A percentile compares a stretch with the other conserved stretches of the same genome.
Evolutionary conservation across 2,888 invertebrate genomes (phyloP).

Genomic region (Conops quadrifasciatus): DNA sequence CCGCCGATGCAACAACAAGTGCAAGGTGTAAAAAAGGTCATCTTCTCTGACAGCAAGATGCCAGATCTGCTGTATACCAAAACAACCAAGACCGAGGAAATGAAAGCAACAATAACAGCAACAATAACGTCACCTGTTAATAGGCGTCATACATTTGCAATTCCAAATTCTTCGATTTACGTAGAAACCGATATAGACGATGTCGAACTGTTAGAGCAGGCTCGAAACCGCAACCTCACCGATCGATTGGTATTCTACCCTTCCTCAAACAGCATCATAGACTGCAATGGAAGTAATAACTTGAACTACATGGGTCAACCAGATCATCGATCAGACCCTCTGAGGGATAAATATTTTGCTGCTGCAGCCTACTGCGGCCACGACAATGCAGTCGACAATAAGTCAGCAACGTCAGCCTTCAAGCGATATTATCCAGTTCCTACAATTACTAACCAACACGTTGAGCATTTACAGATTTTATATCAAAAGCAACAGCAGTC

Average conservation of each 20-base stretch:
- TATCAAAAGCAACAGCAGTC: conserved; percentile 48
- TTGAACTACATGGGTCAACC: conserved; percentile 56
- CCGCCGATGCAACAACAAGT: neutral
- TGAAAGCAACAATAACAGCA: neutral
- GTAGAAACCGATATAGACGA: conserved; percentile 53
- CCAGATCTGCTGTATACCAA: conserved; percentile 41
- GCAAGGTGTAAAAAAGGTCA: neutral
- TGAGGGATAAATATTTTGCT: neutral
- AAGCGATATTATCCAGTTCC: conserved; percentile 38
- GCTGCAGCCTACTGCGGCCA: neutral
- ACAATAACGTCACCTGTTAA: neutral
- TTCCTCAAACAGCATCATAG: conserved; percentile 67
- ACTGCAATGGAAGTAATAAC: conserved; percentile 59
- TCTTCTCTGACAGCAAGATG: conserved; percentile 25
- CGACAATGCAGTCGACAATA: conserved; percentile 26
- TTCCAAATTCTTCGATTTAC: conserved; percentile 34
- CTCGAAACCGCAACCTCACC: conserved; percentile 67
- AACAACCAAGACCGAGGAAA: conserved; percentile 9
- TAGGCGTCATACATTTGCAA: neutral
- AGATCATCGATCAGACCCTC: conserved; percentile 31
- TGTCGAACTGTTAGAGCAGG: conserved; percentile 46
- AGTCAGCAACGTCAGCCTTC: conserved; percentile 39
- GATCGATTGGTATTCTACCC: conserved; percentile 86
- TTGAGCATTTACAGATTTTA: conserved; percentile 48
- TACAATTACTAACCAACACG: conserved; percentile 32